These are phyloP conservation scores for Acomys russatus DNA, from an alignment of 2,797 vertebrate species.

Conservation along the genomic window DNA sequence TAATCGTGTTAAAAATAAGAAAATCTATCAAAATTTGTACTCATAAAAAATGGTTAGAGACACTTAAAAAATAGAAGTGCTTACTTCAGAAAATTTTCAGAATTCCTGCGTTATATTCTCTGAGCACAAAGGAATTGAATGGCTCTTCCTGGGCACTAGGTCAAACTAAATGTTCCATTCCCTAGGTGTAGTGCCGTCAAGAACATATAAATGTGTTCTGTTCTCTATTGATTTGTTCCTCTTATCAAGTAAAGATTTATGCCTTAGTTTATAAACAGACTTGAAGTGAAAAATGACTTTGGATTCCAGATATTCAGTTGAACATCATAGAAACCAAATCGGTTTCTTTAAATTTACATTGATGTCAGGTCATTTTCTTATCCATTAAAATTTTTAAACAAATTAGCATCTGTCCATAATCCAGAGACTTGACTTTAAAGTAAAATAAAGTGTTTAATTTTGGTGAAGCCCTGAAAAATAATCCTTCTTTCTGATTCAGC, in stretches of 20 bases:
- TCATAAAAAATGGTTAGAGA: slow-evolving; percentile 65
- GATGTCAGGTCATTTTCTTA: slow-evolving; percentile 55
- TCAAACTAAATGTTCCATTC: slow-evolving; percentile 12
- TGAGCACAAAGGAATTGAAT: slow-evolving; percentile 25
- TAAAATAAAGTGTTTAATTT: slow-evolving; percentile 54
- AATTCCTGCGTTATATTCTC: slow-evolving; percentile 62
- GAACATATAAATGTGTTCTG: slow-evolving; percentile 68
- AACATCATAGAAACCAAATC: slow-evolving; percentile 17
- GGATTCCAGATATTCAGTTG: slow-evolving; percentile 67
- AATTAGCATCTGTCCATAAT: slow-evolving; percentile 55
- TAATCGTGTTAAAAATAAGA: slow-evolving; percentile 80
- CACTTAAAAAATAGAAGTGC: slow-evolving; percentile 80
- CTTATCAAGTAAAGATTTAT: slow-evolving; percentile 70
- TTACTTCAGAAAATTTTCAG: slow-evolving; percentile 70
- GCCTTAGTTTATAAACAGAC: slow-evolving; percentile 59
- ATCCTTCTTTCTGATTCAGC: neutral
- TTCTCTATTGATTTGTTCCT: slow-evolving; percentile 73
- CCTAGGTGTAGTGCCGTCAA: slow-evolving; percentile 54
- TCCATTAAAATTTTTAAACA: slow-evolving; percentile 69
- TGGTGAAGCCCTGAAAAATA: slow-evolving; percentile 12
- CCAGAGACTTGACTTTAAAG: slow-evolving; percentile 36
- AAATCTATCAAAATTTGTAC: slow-evolving; percentile 72
- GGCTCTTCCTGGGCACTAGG: slow-evolving; percentile 41
- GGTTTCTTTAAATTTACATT: slow-evolving; percentile 52
- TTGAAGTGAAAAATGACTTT: slow-evolving; percentile 72